A percentile compares a stretch with the other conserved stretches of the same genome.
Evolutionary conservation across 2,888 invertebrate species (phyloP).

Genomic region (Clepsis dumicolana): DNA sequence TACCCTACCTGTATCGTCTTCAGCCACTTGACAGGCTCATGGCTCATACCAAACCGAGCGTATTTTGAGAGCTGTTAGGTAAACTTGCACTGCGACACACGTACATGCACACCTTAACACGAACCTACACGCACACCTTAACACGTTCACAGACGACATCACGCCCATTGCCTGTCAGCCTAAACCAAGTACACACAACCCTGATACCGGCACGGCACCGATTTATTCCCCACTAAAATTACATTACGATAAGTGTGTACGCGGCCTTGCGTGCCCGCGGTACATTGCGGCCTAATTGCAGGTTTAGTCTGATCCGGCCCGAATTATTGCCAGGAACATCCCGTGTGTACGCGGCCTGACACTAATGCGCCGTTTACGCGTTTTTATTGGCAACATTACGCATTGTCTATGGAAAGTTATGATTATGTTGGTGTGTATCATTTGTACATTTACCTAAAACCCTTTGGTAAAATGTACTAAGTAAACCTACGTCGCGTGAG

Average conservation of each 20-base stretch:
- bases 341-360: conserved; percentile 15
- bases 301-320: conserved; percentile 20
- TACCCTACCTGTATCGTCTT: no score
- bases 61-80: no score
- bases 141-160: no score
- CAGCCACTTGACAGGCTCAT: no score
- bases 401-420: conserved; percentile 7
- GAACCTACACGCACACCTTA: no score
- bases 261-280: conserved; percentile 16
- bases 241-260: conserved; percentile 24
- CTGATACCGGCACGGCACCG: background rate
- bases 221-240: conserved; percentile 16
- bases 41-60: no score
- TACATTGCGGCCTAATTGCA: conserved; percentile 27
- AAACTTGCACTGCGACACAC: no score
- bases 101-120: no score
- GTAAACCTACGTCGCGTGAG: background rate
- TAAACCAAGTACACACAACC: conserved; percentile 5
- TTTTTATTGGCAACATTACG: conserved; percentile 22
- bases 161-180: no score
- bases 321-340: conserved; percentile 9
- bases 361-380: conserved; percentile 10
- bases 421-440: background rate
- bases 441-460: background rate
- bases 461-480: background rate